These are phyloP conservation scores for Dicentrarchus labrax DNA, from an alignment of 2,113 vertebrate genomes.

Conservation along the genomic window DNA sequence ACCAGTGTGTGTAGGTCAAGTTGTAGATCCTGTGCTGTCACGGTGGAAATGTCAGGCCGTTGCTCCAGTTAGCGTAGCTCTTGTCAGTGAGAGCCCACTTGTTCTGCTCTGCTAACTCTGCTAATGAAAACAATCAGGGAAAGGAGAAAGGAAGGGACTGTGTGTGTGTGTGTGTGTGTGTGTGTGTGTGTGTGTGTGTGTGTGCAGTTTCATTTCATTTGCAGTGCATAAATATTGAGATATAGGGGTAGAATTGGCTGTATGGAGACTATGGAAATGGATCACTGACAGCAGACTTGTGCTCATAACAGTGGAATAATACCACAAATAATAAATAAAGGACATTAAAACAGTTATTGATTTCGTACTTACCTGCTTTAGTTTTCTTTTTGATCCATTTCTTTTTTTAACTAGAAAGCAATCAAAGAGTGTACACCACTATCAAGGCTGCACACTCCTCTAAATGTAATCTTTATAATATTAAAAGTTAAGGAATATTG, in stretches of 20 bases:
- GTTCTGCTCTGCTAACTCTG: slow-evolving; percentile 69
- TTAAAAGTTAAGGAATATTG: too few species aligned
- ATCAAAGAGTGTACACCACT: neutral
- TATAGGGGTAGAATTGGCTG: slow-evolving; percentile 2
- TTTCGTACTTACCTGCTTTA: neutral
- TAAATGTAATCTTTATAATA: neutral
- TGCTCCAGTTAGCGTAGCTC: slow-evolving; percentile 53
- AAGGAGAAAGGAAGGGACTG: neutral
- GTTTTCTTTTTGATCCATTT: neutral
- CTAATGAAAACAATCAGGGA: slow-evolving; percentile 65
- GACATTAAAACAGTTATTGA: neutral
- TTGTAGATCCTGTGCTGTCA: slow-evolving; percentile 63
- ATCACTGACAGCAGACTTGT: slow-evolving; percentile 2
- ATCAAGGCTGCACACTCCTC: neutral
- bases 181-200: slow-evolving; percentile 17
- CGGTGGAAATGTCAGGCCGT: slow-evolving; percentile 70
- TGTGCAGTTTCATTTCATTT: slow-evolving; percentile 16
- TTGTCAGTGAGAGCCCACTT: slow-evolving; percentile 44
- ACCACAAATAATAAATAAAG: neutral
- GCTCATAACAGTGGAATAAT: too few species aligned
- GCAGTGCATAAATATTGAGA: slow-evolving; percentile 25
- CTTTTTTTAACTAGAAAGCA: neutral
- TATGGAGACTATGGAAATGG: neutral
- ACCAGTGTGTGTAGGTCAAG: slow-evolving; percentile 55
- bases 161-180: slow-evolving; percentile 28